These are phyloP conservation scores for Cerastis leucographa DNA, from an alignment of 2,888 invertebrate species.

Conservation along the genomic window DNA sequence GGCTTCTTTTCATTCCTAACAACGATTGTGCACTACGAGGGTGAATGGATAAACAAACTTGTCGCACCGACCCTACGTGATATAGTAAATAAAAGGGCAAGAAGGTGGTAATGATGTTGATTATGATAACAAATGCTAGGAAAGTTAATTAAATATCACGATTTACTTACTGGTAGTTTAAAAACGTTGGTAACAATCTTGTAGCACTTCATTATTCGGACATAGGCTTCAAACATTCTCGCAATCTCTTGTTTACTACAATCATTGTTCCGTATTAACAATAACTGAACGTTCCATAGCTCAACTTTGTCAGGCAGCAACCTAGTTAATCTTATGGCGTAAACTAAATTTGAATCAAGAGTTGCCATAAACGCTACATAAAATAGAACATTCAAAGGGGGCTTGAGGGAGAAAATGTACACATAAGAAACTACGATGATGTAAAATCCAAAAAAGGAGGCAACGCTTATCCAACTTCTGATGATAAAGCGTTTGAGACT, in stretches of 20 bases:
- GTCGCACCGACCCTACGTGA: not conserved
- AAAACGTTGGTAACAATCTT: not conserved
- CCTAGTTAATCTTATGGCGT: not conserved
- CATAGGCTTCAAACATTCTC: slow-evolving; percentile 2
- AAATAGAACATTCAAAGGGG: not conserved
- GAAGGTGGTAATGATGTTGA: not conserved
- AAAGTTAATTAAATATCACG: not conserved
- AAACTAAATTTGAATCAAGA: slow-evolving; percentile 14
- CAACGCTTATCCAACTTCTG: slow-evolving; percentile 9
- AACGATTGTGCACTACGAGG: not conserved
- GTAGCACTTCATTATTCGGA: not conserved
- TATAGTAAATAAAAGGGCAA: not conserved
- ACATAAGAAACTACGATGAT: not conserved
- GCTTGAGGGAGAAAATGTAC: not conserved
- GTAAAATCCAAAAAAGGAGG: slow-evolving; percentile 3
- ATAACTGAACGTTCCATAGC: slow-evolving; percentile 4
- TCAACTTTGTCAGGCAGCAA: slow-evolving; percentile 11
- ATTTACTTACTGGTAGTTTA: slow-evolving; percentile 8
- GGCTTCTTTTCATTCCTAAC: not conserved
- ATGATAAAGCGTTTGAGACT: not conserved
- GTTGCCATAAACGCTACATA: not conserved
- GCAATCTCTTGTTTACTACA: not conserved
- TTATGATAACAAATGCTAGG: not conserved
- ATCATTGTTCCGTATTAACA: not conserved
- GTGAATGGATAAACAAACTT: not conserved